phyloP scores from a whole-genome alignment of 2,797 vertebrate species.

The Yasuhikotakia modesta region DNA sequence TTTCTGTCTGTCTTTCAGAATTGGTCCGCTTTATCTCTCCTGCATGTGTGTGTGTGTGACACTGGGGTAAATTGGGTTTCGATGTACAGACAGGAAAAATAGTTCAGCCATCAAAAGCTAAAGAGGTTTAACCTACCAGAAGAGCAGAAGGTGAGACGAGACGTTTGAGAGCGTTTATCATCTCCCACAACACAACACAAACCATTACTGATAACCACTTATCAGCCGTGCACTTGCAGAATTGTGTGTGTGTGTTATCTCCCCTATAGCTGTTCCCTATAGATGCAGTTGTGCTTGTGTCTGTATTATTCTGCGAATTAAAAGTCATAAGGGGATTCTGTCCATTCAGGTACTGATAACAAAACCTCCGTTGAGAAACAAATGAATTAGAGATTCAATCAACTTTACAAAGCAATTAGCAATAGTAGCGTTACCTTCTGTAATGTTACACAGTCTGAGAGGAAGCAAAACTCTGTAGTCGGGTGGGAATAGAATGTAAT shows the following conservation, averaged over 20 bases:
- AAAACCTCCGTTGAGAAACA: conserved; percentile 24
- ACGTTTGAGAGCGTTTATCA: conserved; percentile 20
- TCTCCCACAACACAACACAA: conserved; percentile 33
- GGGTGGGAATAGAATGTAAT: neutral
- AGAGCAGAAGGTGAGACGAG: conserved; percentile 29
- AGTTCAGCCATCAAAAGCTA: conserved; percentile 42
- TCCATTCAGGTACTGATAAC: conserved; percentile 29
- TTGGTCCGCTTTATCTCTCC: conserved; percentile 16
- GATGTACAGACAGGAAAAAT: conserved; percentile 32
- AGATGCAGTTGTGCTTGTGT: conserved; percentile 19
- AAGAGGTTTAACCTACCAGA: conserved; percentile 22
- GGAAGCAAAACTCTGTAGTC: conserved; percentile 12
- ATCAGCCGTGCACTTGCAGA: conserved; percentile 9
- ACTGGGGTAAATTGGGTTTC: neutral
- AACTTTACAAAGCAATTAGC: conserved; percentile 34
- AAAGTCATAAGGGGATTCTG: conserved; percentile 13
- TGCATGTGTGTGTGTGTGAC: no score
- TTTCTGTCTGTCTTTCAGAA: neutral
- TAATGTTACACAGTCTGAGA: neutral
- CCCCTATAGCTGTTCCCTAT: neutral
- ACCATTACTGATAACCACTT: conserved; percentile 46
- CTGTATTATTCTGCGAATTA: conserved; percentile 9
- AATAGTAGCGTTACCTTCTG: conserved; percentile 14
- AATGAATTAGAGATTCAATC: conserved; percentile 20
- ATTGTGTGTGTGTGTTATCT: neutral